Percentiles rank a stretch among this genome's conserved stretches.
Evolutionary conservation across 2,888 invertebrate species (phyloP).

Genomic region (Apotomis capreana): DNA sequence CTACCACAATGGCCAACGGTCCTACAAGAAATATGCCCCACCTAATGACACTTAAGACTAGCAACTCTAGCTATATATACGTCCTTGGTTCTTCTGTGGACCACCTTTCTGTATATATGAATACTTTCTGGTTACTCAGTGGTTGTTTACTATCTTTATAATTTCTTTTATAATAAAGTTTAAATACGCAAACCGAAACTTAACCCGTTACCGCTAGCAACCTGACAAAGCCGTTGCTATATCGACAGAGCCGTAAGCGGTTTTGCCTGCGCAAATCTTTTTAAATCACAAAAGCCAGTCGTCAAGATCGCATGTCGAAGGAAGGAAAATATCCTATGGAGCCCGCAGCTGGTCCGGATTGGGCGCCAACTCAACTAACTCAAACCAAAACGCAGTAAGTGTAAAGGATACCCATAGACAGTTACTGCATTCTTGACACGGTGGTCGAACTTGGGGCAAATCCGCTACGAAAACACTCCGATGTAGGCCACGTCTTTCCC

Average conservation of each 20-base stretch:
- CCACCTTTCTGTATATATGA: no score
- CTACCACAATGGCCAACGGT: no score
- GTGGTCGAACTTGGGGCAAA: conserved; percentile 63
- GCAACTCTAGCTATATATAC: no score
- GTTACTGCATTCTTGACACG: conserved; percentile 2
- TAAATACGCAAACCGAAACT: neutral
- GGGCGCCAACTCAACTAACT: conserved; percentile 61
- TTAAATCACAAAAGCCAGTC: conserved; percentile 81
- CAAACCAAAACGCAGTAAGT: conserved; percentile 16
- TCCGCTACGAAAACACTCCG: conserved; percentile 80
- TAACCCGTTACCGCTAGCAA: conserved; percentile 28
- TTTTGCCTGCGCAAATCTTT: conserved; percentile 77
- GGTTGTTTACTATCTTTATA: no score
- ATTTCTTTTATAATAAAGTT: no score
- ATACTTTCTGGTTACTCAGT: no score
- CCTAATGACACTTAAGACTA: no score
- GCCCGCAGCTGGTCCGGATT: conserved; percentile 77
- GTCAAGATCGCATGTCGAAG: conserved; percentile 76
- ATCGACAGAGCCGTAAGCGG: conserved; percentile 68
- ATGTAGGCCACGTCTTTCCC: conserved; percentile 72
- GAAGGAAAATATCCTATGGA: conserved; percentile 78
- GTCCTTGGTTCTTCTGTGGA: no score
- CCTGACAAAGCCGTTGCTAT: conserved; percentile 40
- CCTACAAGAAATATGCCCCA: no score
- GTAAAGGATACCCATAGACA: neutral